phyloP scores from a whole-genome alignment of 1,140 invertebrate genomes.

The Phocides pigmalion region DNA sequence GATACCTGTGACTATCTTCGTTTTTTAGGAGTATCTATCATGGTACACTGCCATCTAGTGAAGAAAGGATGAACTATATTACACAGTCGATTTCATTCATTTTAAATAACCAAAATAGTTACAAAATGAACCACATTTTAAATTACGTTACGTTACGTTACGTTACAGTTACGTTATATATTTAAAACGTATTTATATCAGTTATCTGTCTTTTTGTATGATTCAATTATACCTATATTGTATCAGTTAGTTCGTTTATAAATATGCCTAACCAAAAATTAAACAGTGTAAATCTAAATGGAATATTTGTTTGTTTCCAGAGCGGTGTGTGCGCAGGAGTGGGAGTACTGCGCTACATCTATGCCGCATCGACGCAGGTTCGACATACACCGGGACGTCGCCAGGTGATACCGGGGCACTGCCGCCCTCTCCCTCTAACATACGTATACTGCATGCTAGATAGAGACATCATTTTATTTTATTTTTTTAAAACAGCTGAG shows the following conservation, averaged over 20 bases:
- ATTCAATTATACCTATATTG: too few relatives aligned
- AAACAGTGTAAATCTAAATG: background rate
- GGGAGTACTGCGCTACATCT: conserved; percentile 66
- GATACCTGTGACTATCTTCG: too few relatives aligned
- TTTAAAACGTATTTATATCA: too few relatives aligned
- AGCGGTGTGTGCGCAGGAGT: conserved; percentile 78
- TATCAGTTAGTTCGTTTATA: too few relatives aligned
- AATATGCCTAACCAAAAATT: too few relatives aligned
- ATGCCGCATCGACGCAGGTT: conserved; percentile 87
- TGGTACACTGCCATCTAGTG: conserved; percentile 29
- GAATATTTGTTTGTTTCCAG: conserved; percentile 49
- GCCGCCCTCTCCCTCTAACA: conserved; percentile 35
- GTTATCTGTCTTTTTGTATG: too few relatives aligned
- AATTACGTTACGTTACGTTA: too few relatives aligned
- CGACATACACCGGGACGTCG: conserved; percentile 87
- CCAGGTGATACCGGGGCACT: conserved; percentile 83
- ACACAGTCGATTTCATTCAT: background rate
- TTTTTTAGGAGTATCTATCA: too few relatives aligned
- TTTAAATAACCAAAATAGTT: too few relatives aligned
- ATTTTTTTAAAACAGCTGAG: background rate
- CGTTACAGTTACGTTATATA: too few relatives aligned
- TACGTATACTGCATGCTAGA: conserved; percentile 29
- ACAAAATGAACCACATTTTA: too few relatives aligned
- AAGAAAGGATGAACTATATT: background rate
- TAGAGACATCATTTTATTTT: background rate